Conservation (phyloP, 2,797 vertebrate species). For the Lepilemur septentrionalis region DNA sequence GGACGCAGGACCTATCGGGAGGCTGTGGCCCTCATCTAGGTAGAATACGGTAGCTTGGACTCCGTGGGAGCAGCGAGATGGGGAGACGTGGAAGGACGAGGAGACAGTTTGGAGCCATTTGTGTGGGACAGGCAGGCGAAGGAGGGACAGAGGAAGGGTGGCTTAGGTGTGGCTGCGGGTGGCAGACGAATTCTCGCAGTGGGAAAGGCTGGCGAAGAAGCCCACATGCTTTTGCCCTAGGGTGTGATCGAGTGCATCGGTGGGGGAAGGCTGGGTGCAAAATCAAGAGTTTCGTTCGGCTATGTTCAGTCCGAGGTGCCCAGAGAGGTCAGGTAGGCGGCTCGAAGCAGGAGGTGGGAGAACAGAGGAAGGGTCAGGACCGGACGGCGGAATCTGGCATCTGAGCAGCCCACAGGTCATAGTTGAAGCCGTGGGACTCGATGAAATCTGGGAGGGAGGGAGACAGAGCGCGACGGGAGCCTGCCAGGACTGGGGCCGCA, state of each 20-base stretch:
- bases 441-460: not conserved
- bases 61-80: not conserved
- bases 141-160: not conserved
- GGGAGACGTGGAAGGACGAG: not conserved
- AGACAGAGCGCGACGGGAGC: no score
- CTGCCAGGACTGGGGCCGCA: not conserved
- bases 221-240: fast-evolving
- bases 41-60: not conserved
- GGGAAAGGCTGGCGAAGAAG: no score
- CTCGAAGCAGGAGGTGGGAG: not conserved
- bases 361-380: not conserved
- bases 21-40: not conserved
- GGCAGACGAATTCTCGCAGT: no score
- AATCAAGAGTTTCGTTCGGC: not conserved
- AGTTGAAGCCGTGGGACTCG: fast-evolving
- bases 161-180: no score
- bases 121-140: not conserved
- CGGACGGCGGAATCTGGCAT: not conserved
- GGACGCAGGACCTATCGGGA: not conserved
- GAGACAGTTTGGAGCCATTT: not conserved
- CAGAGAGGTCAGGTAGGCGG: not conserved
- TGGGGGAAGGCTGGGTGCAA: not conserved
- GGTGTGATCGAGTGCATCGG: fast-evolving
- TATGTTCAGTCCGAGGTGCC: not conserved
- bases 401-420: not conserved